These are phyloP conservation scores for Adelphocoris suturalis DNA, from an alignment of 2,888 invertebrate species.

Conservation along the genomic window DNA sequence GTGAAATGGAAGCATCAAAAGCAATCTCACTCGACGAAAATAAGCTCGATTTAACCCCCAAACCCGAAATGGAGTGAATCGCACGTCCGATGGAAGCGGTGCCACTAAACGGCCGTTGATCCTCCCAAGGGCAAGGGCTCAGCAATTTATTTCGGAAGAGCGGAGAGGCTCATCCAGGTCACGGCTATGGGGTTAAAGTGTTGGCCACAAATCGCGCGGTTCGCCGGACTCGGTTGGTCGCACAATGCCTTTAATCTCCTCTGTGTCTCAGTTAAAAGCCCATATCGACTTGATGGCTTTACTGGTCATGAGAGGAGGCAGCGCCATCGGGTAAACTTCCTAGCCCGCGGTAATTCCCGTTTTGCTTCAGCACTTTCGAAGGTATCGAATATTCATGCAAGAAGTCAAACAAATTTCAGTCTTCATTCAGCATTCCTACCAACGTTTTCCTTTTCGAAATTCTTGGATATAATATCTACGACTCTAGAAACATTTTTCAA, in stretches of 20 bases:
- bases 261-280: conserved; percentile 13
- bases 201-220: conserved; percentile 18
- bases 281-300: conserved; percentile 14
- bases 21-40: neutral
- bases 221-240: neutral
- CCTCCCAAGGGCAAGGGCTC: neutral
- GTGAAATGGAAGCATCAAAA: neutral
- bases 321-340: too few species aligned
- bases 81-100: neutral
- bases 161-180: conserved; percentile 2
- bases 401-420: too few species aligned
- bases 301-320: neutral
- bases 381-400: too few species aligned
- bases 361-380: too few species aligned
- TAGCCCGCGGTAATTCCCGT: too few species aligned
- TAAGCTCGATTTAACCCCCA: neutral
- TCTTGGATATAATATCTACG: too few species aligned
- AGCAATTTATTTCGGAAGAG: neutral
- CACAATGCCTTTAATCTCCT: neutral
- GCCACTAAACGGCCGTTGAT: neutral
- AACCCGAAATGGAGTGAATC: neutral
- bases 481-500: too few species aligned
- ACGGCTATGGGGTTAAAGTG: conserved; percentile 9
- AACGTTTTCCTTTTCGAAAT: too few species aligned
- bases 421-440: too few species aligned